A percentile compares a stretch with the other conserved stretches of the same genome.
These are phyloP conservation scores for Upupa epops DNA, from an alignment of 2,113 vertebrate species.

Conservation along the genomic window DNA sequence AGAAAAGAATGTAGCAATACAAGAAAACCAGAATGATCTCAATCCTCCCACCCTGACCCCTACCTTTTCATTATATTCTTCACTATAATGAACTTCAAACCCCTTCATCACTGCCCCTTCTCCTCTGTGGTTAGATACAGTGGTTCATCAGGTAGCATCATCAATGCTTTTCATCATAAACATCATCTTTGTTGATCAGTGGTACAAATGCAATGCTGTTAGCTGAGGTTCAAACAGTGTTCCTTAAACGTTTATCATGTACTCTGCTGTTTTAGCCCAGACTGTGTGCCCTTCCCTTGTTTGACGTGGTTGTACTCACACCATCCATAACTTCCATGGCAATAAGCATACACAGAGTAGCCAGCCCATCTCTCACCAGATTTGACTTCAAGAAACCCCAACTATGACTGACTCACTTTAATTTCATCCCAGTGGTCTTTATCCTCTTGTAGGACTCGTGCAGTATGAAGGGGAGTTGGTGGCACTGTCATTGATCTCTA, in stretches of 20 bases:
- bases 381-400: not conserved
- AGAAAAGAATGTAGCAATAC: not conserved
- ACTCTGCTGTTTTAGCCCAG: not conserved
- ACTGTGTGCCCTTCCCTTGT: not conserved
- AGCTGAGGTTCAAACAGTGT: not conserved
- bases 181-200: not conserved
- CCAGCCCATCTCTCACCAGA: not conserved
- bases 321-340: not conserved
- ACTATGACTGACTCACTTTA: conserved; percentile 81
- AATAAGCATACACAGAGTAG: not conserved
- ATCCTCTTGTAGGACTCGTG: conserved; percentile 92
- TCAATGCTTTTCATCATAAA: not conserved
- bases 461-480: conserved; percentile 93
- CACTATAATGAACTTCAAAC: not conserved
- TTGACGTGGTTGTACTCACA: not conserved
- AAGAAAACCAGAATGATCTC: not conserved
- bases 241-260: not conserved
- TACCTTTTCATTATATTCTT: not conserved
- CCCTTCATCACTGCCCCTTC: not conserved
- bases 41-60: not conserved
- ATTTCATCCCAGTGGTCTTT: conserved; percentile 97
- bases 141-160: not conserved
- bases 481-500: conserved; percentile 94
- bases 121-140: not conserved
- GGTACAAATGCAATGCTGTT: not conserved